Percentiles rank a stretch among this genome's conserved stretches.
Conservation (phyloP, 2,797 vertebrate genomes). For the Sebastiscus albofasciatus region DNA sequence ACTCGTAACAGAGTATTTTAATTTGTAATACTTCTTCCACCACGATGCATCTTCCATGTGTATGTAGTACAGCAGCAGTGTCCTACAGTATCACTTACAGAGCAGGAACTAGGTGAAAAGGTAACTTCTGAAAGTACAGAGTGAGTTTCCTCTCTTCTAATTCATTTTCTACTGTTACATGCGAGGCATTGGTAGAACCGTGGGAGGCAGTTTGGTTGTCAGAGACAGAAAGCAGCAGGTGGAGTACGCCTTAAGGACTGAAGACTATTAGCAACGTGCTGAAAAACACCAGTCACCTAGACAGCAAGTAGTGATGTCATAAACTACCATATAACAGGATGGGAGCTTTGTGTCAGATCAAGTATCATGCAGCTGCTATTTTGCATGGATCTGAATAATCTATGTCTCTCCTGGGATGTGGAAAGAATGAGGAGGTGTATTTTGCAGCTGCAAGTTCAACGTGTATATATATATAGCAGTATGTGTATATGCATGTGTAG, state of each 20-base stretch:
- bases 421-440: slow-evolving; percentile 1
- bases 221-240: background rate
- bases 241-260: background rate
- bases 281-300: background rate
- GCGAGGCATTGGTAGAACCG: background rate
- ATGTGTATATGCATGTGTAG: background rate
- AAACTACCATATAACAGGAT: background rate
- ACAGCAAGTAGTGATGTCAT: slow-evolving; percentile 33
- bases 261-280: background rate
- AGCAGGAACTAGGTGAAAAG: background rate
- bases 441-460: slow-evolving; percentile 11
- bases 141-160: background rate
- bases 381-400: slow-evolving; percentile 36
- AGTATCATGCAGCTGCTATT: slow-evolving; percentile 25
- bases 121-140: background rate
- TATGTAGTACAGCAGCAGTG: no score
- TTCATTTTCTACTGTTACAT: background rate
- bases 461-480: no score
- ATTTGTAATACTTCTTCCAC: no score
- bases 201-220: background rate
- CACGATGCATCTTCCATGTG: no score
- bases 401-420: background rate
- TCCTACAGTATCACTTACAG: background rate
- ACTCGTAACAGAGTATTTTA: no score
- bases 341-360: background rate